Percentiles rank a stretch among this genome's conserved stretches.
Conservation (phyloP, 2,113 vertebrate species). For the Psittacula cyanocephala region DNA sequence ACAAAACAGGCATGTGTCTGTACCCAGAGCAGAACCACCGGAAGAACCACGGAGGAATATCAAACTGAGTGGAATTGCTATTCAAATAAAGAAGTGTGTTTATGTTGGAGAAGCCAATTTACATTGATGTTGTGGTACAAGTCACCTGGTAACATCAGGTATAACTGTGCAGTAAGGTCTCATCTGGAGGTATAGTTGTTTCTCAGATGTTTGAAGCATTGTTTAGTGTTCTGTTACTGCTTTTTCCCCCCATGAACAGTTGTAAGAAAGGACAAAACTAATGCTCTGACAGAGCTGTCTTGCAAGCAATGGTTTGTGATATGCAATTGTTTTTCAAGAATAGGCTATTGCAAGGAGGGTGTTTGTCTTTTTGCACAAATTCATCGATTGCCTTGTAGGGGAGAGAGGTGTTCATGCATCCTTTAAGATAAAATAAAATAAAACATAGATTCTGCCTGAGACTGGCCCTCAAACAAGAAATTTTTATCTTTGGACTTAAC, state of each 20-base stretch:
- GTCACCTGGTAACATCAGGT: rapidly evolving
- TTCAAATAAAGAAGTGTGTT: background rate
- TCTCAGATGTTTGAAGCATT: background rate
- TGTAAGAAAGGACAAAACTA: background rate
- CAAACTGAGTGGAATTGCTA: background rate
- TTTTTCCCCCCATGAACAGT: background rate
- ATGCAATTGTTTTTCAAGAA: background rate
- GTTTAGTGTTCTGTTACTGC: background rate
- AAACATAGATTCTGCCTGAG: background rate
- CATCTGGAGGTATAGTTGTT: background rate
- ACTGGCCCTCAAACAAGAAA: background rate
- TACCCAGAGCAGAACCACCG: background rate
- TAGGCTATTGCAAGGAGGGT: background rate
- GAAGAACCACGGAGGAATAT: background rate
- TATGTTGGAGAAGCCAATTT: background rate
- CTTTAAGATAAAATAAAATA: background rate
- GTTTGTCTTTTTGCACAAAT: background rate
- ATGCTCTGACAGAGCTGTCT: background rate
- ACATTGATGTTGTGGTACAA: background rate
- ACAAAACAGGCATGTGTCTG: background rate
- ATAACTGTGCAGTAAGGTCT: background rate
- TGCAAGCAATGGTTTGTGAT: background rate
- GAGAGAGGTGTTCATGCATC: background rate
- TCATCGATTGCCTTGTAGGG: background rate
- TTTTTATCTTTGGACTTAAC: background rate